phyloP scores from a whole-genome alignment of 2,797 vertebrate genomes.

The Pagetopsis macropterus region DNA sequence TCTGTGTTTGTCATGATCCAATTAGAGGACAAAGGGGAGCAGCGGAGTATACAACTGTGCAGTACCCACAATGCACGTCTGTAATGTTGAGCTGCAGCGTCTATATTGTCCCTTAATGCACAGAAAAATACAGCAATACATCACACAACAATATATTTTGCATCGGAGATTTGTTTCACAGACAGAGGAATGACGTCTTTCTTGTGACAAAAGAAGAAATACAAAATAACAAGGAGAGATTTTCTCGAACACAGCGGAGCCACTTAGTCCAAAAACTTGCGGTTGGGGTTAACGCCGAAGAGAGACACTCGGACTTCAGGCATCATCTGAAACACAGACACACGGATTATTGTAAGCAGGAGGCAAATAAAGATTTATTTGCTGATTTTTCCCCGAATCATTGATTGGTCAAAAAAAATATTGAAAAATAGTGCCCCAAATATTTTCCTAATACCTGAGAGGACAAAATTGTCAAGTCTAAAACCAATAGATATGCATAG shows the following conservation, averaged over 20 bases:
- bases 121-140: slow-evolving; percentile 74
- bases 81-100: slow-evolving; percentile 36
- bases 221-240: slow-evolving; percentile 60
- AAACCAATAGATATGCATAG: no score
- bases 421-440: not conserved
- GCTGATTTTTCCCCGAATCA: not conserved
- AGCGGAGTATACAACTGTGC: slow-evolving; percentile 61
- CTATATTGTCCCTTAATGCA: slow-evolving; percentile 53
- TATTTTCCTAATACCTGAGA: no score
- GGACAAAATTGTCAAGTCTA: no score
- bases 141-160: slow-evolving; percentile 73
- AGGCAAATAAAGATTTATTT: not conserved
- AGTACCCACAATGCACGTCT: slow-evolving; percentile 32
- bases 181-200: slow-evolving; percentile 72
- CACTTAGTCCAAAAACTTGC: slow-evolving; percentile 94
- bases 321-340: slow-evolving; percentile 90
- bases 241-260: slow-evolving; percentile 7
- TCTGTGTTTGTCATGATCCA: slow-evolving; percentile 52
- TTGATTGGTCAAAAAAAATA: not conserved
- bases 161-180: slow-evolving; percentile 62
- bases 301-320: slow-evolving; percentile 93
- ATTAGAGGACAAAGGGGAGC: slow-evolving; percentile 55
- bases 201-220: slow-evolving; percentile 58
- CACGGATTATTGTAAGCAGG: not conserved
- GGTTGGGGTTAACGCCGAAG: slow-evolving; percentile 94